phyloP scores from a whole-genome alignment of 2,888 invertebrate genomes.

The Drosophila atroscutellata region DNA sequence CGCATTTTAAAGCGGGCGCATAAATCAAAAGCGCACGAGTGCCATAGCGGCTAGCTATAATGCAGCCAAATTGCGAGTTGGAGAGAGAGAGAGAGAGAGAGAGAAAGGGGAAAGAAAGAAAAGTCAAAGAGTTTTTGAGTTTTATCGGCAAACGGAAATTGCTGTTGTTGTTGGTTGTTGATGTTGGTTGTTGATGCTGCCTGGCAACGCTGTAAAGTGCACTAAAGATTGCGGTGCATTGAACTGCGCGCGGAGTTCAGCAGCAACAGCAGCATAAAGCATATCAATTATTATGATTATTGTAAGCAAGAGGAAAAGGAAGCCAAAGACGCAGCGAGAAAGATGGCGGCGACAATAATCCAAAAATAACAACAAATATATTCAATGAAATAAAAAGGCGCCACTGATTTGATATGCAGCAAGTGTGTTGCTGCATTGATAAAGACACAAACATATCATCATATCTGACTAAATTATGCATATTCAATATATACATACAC shows the following conservation, averaged over 20 bases:
- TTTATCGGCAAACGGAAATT: conserved; percentile 63
- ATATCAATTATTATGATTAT: conserved; percentile 69
- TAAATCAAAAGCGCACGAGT: conserved; percentile 56
- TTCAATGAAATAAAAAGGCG: conserved; percentile 21
- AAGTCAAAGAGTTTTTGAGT: conserved; percentile 21
- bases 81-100: not conserved
- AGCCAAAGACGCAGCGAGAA: conserved; percentile 18
- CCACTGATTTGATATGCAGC: conserved; percentile 51
- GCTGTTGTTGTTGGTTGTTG: conserved; percentile 37
- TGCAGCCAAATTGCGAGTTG: not conserved
- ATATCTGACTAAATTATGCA: conserved; percentile 25
- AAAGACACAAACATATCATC: conserved; percentile 33
- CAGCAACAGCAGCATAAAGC: conserved; percentile 32
- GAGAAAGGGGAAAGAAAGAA: not conserved
- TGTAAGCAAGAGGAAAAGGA: conserved; percentile 43
- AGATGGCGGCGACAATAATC: conserved; percentile 37
- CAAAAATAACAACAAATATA: conserved; percentile 45
- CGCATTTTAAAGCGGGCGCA: conserved; percentile 49
- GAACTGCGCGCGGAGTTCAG: conserved; percentile 53
- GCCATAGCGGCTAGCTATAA: conserved; percentile 40
- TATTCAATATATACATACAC: not conserved
- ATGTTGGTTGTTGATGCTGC: conserved; percentile 36
- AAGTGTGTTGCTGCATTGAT: conserved; percentile 43
- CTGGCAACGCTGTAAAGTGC: conserved; percentile 21
- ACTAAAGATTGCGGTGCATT: conserved; percentile 48